These are phyloP conservation scores for Latrodectus elegans DNA, from an alignment of 2,888 invertebrate species.

Conservation along the genomic window DNA sequence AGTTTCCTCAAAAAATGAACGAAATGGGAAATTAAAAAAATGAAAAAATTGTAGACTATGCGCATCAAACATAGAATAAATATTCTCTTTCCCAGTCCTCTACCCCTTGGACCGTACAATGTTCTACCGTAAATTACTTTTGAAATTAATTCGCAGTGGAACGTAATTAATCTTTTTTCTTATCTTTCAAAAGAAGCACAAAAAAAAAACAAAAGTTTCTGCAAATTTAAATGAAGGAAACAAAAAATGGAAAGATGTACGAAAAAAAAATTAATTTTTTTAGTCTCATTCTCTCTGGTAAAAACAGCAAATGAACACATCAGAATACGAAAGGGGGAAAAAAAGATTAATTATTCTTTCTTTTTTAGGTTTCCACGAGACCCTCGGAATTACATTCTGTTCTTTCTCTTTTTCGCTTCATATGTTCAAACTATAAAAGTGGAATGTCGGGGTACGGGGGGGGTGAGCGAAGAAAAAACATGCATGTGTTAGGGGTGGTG, in stretches of 20 bases:
- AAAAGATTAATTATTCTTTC: constrained; percentile 67
- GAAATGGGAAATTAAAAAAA: too few relatives aligned
- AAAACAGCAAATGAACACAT: constrained; percentile 66
- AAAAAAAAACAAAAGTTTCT: background rate
- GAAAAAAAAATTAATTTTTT: too few relatives aligned
- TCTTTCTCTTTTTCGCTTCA: too few relatives aligned
- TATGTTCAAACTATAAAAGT: too few relatives aligned
- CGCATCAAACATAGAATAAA: constrained; percentile 13
- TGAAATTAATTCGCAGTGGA: constrained; percentile 64
- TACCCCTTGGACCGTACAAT: background rate
- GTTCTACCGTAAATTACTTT: constrained; percentile 63
- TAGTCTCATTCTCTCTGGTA: background rate
- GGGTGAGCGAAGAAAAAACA: background rate
- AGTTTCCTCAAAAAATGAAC: too few relatives aligned
- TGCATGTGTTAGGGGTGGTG: background rate
- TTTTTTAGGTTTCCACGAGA: constrained; percentile 38
- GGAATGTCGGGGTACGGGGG: too few relatives aligned
- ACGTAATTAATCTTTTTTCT: constrained; percentile 66
- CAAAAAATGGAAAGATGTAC: too few relatives aligned
- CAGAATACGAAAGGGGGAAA: constrained; percentile 5
- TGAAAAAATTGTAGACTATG: too few relatives aligned
- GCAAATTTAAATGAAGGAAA: background rate
- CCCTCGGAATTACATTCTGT: constrained; percentile 6
- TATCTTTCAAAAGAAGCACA: background rate
- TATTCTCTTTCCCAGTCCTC: constrained; percentile 25